Evolutionary conservation across 2,888 invertebrate genomes (phyloP).

Genomic region (Tenodera sinensis): DNA sequence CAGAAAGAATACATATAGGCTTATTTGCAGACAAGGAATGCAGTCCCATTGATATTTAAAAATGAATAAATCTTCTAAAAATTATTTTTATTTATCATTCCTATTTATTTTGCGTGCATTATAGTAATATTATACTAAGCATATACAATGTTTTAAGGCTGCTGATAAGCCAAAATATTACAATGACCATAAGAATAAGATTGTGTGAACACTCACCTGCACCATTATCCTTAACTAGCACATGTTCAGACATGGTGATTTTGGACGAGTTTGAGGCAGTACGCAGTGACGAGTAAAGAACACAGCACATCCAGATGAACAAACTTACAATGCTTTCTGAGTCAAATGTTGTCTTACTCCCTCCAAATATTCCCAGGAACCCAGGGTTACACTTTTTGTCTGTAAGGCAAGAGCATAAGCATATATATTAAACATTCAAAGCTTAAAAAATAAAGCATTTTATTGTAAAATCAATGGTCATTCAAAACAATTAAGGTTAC

Average conservation of each 20-base stretch:
- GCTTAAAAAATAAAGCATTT: too few relatives aligned
- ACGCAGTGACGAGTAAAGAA: conserved; percentile 92
- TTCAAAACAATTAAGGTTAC: too few relatives aligned
- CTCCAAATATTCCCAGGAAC: conserved; percentile 50
- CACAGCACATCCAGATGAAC: conserved; percentile 89
- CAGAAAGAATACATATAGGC: too few relatives aligned
- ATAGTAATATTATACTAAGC: background rate
- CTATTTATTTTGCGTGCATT: background rate
- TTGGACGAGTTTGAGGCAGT: conserved; percentile 92
- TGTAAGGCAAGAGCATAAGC: conserved; percentile 39
- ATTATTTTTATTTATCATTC: background rate
- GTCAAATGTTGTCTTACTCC: conserved; percentile 63
- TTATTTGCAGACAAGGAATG: too few relatives aligned
- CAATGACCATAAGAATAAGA: background rate
- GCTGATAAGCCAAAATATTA: background rate
- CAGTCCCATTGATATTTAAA: too few relatives aligned
- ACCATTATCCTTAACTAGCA: conserved; percentile 67
- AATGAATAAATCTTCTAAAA: too few relatives aligned
- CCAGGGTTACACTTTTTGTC: conserved; percentile 75
- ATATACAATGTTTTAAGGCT: background rate
- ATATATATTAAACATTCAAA: too few relatives aligned
- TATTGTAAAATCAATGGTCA: too few relatives aligned
- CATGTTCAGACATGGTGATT: conserved; percentile 81
- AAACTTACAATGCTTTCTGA: conserved; percentile 90
- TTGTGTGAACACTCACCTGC: conserved; percentile 55